Evolutionary conservation across 2,113 vertebrate genomes (phyloP), one percentile per base, ranked within the genome.

Genomic region (Crotalus helleri): DNA sequence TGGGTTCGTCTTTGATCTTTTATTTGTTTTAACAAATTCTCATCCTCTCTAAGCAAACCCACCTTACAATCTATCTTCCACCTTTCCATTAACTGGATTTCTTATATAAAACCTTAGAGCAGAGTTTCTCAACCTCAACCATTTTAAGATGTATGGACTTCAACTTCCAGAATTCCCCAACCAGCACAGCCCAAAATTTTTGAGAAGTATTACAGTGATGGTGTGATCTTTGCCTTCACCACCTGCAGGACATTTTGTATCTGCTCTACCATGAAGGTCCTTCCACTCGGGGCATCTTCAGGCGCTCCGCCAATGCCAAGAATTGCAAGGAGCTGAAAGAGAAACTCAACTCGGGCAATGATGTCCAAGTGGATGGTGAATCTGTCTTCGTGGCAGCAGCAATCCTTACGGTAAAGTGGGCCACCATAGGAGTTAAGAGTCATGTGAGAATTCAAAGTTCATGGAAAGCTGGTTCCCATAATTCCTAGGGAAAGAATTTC

Each of bases 321-420:
- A 98, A 91, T 81, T 98, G 98, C 93, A 97, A 98, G 92, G 97
- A 98, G 59, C 89, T 98, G 91, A 98, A 98, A 91, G 98, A 98
- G 95, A 97, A 97, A 74, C 94, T 98, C 87, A 98, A 98, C 92
- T 97, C 97, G 53, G 98, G 98, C 81, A 94, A 96, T 87, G 96
- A 95, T 13, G 97, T 98, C 55, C 97, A 96, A 39, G 94, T 98
- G 94, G 97, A 97, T 23, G 96, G 97, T 91, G 97, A 98, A 95
- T 98, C 98, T 5, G 97, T 98, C 54, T 98, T 98, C 21, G 97
- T 98, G 87, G 97, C 98, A n/a, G 98, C 98, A 23, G 97, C 98
- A 59, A 97, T 98, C 91, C 96, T 98, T 87, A 98, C 97, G 92
- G 98, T 98, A 96, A 94, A 97, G 95, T 8, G 46, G 23, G 10